phyloP scores from a whole-genome alignment of 1,140 invertebrate species.

The Heliothis virescens region DNA sequence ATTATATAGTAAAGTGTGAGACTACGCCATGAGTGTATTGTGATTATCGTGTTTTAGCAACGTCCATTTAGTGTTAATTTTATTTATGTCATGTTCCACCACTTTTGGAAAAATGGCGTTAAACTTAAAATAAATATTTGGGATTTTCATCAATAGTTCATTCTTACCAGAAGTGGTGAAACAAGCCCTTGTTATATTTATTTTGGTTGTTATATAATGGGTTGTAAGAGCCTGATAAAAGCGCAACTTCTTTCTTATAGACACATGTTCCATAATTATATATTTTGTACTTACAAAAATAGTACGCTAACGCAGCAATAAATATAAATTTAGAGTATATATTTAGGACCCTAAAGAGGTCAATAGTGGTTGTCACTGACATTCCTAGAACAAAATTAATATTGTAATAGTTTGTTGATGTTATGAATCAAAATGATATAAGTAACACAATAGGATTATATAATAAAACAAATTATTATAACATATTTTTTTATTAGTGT shows the following conservation, averaged over 20 bases:
- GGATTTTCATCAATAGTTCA: too few species aligned
- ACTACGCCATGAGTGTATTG: background rate
- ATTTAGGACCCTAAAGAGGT: background rate
- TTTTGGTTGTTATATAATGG: background rate
- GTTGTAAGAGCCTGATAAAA: background rate
- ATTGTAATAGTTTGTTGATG: background rate
- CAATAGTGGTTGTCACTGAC: background rate
- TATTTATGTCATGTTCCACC: background rate
- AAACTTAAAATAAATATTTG: too few species aligned
- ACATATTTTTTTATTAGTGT: slow-evolving; percentile 58
- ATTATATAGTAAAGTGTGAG: slow-evolving; percentile 5
- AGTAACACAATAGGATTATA: background rate
- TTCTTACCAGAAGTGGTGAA: too few species aligned
- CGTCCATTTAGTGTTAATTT: background rate
- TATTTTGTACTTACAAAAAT: background rate
- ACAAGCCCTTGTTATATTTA: background rate
- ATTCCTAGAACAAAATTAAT: slow-evolving; percentile 8
- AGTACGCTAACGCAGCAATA: background rate
- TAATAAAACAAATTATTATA: slow-evolving; percentile 54
- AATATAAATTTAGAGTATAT: background rate
- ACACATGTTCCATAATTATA: background rate
- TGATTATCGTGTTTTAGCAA: slow-evolving; percentile 5
- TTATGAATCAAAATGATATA: too few species aligned
- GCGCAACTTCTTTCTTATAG: background rate
- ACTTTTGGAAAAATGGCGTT: too few species aligned